A percentile compares a stretch with the other conserved stretches of the same genome.
These are phyloP conservation scores for Stratiolaelaps scimitus DNA, from an alignment of 1,140 invertebrate species.

Conservation along the genomic window DNA sequence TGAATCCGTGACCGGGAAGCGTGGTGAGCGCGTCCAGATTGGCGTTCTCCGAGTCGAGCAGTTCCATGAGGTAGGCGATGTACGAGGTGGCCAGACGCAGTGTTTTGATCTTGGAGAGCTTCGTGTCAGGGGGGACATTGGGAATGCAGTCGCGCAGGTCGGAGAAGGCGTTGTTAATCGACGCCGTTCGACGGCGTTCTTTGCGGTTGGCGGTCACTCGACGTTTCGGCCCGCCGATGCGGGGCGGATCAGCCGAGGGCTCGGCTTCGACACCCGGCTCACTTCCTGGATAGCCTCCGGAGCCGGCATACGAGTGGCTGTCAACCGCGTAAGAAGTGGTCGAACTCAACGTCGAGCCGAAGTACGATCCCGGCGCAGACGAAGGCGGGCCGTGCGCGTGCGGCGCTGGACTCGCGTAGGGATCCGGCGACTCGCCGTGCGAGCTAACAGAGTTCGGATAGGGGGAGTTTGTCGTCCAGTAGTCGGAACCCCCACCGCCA, in stretches of 20 bases:
- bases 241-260: not conserved
- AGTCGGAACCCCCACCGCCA: conserved; percentile 18
- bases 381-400: not conserved
- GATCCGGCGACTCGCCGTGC: conserved; percentile 16
- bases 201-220: conserved; percentile 66
- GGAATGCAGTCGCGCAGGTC: conserved; percentile 83
- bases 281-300: not conserved
- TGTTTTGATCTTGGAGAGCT: conserved; percentile 54
- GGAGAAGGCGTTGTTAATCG: conserved; percentile 87
- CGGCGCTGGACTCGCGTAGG: conserved; percentile 1
- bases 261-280: not conserved
- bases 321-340: conserved; percentile 28
- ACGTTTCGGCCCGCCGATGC: conserved; percentile 30
- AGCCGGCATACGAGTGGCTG: conserved; percentile 16
- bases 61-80: conserved; percentile 46
- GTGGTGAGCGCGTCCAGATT: conserved; percentile 14
- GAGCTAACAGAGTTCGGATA: conserved; percentile 22
- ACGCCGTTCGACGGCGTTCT: conserved; percentile 71
- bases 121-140: conserved; percentile 86
- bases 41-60: conserved; percentile 38
- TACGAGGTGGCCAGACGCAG: conserved; percentile 46
- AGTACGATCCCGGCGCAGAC: no score
- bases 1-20: conserved; percentile 16
- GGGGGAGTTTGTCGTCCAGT: not conserved
- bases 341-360: conserved; percentile 11